Evolutionary conservation across 2,797 vertebrate genomes (phyloP), one percentile per base, ranked within the genome.

Genomic region (Sparus aurata): DNA sequence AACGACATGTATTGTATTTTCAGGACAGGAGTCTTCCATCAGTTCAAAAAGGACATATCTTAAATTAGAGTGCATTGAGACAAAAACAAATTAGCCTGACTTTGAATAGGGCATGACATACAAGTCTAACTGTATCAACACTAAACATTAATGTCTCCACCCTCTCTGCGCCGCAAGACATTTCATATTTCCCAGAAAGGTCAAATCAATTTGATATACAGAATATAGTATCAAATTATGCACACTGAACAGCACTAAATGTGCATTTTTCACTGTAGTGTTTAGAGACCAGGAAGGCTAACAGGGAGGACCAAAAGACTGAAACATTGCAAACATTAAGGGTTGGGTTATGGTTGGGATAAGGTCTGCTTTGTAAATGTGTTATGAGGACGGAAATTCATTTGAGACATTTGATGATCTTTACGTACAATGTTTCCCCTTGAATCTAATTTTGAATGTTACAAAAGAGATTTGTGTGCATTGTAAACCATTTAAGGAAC

Each of bases 131-230:
- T 75, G 73, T 59, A 74, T 82, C 67, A 58, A 65, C n/a, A 59
- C 47, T 59, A 53, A 82, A 71, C 65, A 76, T 58, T 73, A 83
- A 83, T 53, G 64, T 69, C 75, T 85, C 30, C 30, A 3, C 13
- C 55, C 76, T 76, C 61, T 67, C 71, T 69, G 54, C 60, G 66
- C 27, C 2, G 4, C 54, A 62, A 79, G 79, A 77, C 75, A 59
- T 83, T 78, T 83, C 30, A 57, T 69, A 69, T 80, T 83, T 65
- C 46, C 18, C 57, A 20, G n/a, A 89, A 87, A 89, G 88, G 84
- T 90, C 85, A 85, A 65, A 79, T 85, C 55, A 22, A 58, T 85
- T 78, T 88, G 77, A 79, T 54, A 34, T 71, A 84, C 74, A 79
- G 62, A 60, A 57, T 65, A 69, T 22, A 75, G 61, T 20, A 25